Evolutionary conservation across 2,113 vertebrate species (phyloP), one percentile per base, ranked within the genome.

Genomic region (Hippopotamus amphibius): DNA sequence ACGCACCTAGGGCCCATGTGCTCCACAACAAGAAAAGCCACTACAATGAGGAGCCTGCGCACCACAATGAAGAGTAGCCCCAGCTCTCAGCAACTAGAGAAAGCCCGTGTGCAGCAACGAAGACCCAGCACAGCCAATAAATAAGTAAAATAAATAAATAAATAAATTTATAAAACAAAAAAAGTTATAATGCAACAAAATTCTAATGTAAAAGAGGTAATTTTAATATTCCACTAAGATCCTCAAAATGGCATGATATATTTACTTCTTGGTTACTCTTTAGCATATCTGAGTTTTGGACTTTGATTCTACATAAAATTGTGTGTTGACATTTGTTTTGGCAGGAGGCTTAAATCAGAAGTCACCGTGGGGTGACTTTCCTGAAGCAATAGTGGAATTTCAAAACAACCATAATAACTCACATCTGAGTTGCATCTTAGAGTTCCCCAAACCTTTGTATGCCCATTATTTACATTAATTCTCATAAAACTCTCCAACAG

Each of bases 281-380:
- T 95, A 80, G 68, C 83, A 71, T 69, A 72, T 43, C 74, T 57
- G 68, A 72, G 68, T 46, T 95, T 68, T 71, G 96, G 71, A 87
- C 86, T 82, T 92, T 79, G 61, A 88, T 28, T 76, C 26, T 19
- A 84, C 55, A 85, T 80, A 85, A 92, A 91, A 76, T 0, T 7
- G 9, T 57, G 88, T 12, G 28, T 7, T 41, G 43, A 90, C 5
- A 66, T 93, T 88, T 85, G 85, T 76, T 88, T 96, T 63, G 87
- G 84, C 88, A 79, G 71, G 43, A 85, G 12, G 71, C 26, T 50
- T 94, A 74, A 37, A 76, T 71, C 12, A 81, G 46, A 46, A 74
- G 71, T 74, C 71, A 53, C 46, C 10, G 1, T 17, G 66, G 68
- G 15, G 15, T 93, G 71, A 88, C 37, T 80, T 72, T 50, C 15